Base-by-base conservation (phyloP, 2,797 vertebrate genomes). In the Miichthys miiuy region DNA sequence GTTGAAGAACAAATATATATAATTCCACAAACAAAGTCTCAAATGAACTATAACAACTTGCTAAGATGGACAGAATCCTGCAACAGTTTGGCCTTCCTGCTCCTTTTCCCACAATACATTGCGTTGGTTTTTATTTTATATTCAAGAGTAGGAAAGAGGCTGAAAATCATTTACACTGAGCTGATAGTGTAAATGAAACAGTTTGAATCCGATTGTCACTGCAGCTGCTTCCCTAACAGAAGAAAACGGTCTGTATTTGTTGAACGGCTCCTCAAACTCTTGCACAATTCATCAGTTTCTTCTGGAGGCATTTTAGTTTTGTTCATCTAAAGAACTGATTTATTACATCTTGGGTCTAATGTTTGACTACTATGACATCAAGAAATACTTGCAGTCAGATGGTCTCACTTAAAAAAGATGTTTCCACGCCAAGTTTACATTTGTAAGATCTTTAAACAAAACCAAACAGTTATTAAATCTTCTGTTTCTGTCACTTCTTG, bases 1-100 rank as follows among this genome's bases (percentile, higher is more conserved):
- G 8, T 47, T 72, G 42, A 51, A 58, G n/a, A 1, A 27, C 8
- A 44, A 30, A 51, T 69, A 47, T 68, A 55, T 38, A 56, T 74
- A 1, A 21, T 0, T 52, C 12, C 21, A n/a, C 7, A 11, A n/a
- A 18, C 8, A 12, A 0, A 50, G 16, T 58, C 55, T 75, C 12
- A 61, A 30, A 25, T 70, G 2, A 51, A 38, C 4, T n/a, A 34
- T 21, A 75, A 44, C 16, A 56, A 65, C 85, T 84, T 88, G 87
- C n/a, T 85, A 82, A 84, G 83, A 86, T 87, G 85, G 64, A 86
- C 83, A 67, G 10, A 52, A 30, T 56, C 54, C 70, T 69, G 58
- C 62, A 86, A 60, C 64, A 51, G 48, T 80, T 57, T 72, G 68
- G 74, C 83, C 69, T 74, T 47, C 50, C 54, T 80, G 79, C 79